Base-by-base conservation (phyloP, 1,140 invertebrate genomes). In the Solen grandis region DNA sequence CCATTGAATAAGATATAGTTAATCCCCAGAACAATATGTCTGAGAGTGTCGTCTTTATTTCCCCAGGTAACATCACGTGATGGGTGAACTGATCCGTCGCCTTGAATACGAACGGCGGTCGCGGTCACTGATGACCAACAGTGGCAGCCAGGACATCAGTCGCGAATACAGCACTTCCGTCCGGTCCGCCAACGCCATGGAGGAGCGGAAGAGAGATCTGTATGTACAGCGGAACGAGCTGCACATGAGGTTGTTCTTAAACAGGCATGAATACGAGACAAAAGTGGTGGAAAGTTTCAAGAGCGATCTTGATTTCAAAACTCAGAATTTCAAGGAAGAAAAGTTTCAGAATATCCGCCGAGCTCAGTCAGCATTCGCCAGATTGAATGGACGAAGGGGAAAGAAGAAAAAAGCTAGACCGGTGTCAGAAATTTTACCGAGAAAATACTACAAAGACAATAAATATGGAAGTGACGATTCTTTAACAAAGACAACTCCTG, bases 61-160 rank as follows among this genome's bases (percentile, higher is more conserved):
- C n/a, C n/a, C n/a, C n/a, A n/a, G n/a, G n/a, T n/a, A n/a, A n/a
- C n/a, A n/a, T n/a, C 41, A 46, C 19, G 19, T 19, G 19, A 77
- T 77, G 74, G 74, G 74, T 4, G 74, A 77, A 31, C 41, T 77
- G 50, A 50, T 77, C 27, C 60, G 74, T 5, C 46, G 74, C 8
- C 31, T 77, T 5, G 74, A 77, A 25, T 77, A 77, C 52, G 60
- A 77, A n/a, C 25, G 62, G 36, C 27, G 74, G 29, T 66, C 74
- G 25, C 46, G 59, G 31, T 35, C 27, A 35, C 62, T 77, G 1
- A 8, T 52, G 31, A 55, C 29, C 0, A 35, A 33, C 2, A 66
- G 62, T 25, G 8, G 8, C 8, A 50, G 60, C 5, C 74, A 77
- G 31, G 41, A 19, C 8, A 77, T 77, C 27, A 77, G 54, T n/a